Conservation (phyloP, 2,888 invertebrate genomes). For the Drosophila bunnanda region DNA sequence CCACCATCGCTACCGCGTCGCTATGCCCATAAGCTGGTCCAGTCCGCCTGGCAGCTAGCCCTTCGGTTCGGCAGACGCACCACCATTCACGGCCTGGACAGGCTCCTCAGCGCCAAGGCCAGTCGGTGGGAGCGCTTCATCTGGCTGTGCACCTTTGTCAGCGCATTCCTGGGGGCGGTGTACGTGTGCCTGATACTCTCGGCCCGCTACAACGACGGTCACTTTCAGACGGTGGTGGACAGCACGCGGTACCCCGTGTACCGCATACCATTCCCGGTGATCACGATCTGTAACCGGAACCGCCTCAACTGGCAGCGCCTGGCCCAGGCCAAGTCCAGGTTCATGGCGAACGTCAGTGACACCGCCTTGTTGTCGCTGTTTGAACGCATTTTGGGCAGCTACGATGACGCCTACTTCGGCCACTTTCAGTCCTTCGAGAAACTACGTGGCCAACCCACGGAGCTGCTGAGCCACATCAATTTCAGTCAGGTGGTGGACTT, state of each 20-base stretch:
- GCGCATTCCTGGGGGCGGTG: constrained; percentile 78
- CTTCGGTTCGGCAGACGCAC: constrained; percentile 76
- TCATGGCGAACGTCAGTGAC: constrained; percentile 70
- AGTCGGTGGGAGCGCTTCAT: constrained; percentile 75
- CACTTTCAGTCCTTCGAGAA: constrained; percentile 74
- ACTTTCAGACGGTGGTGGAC: constrained; percentile 83
- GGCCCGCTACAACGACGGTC: constrained; percentile 78
- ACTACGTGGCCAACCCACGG: constrained; percentile 62
- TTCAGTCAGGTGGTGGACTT: constrained; percentile 78
- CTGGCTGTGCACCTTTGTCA: constrained; percentile 78
- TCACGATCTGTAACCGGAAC: constrained; percentile 83
- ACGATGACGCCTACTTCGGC: constrained; percentile 80
- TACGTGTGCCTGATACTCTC: constrained; percentile 82
- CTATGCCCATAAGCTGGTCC: constrained; percentile 27
- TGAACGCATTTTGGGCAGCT: constrained; percentile 70
- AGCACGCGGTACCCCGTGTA: constrained; percentile 82
- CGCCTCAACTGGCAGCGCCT: constrained; percentile 83
- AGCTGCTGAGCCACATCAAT: constrained; percentile 76
- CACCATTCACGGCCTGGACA: constrained; percentile 81
- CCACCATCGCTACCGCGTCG: constrained; percentile 30
- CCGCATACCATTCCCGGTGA: constrained; percentile 82
- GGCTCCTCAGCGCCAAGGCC: constrained; percentile 64
- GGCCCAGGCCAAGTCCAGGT: constrained; percentile 70
- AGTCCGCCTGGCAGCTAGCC: constrained; percentile 54
- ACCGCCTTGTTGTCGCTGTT: constrained; percentile 65